These are phyloP conservation scores for Bedellia somnulentella DNA, from an alignment of 2,888 invertebrate species.

Conservation along the genomic window DNA sequence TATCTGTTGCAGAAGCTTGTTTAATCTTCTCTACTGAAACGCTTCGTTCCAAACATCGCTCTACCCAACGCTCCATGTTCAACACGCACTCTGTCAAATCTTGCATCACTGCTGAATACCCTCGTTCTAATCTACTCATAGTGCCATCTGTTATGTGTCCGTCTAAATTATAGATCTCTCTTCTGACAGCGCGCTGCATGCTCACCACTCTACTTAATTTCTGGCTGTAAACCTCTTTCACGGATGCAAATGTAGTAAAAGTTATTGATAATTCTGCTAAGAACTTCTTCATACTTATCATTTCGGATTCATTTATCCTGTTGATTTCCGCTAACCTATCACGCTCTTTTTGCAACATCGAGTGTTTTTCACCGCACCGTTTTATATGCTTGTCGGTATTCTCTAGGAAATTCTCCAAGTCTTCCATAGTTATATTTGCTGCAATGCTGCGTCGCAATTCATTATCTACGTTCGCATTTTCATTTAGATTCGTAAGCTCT, in stretches of 20 bases:
- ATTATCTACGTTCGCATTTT: constrained; percentile 25
- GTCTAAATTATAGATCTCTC: constrained; percentile 36
- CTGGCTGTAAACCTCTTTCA: constrained; percentile 38
- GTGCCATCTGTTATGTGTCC: constrained; percentile 23
- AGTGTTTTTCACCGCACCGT: constrained; percentile 38
- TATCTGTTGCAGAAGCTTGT: constrained; percentile 32
- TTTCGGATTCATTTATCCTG: constrained; percentile 41
- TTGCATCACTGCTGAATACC: constrained; percentile 39
- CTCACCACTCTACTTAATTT: constrained; percentile 36
- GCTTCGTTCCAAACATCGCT: constrained; percentile 27
- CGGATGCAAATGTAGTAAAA: constrained; percentile 35
- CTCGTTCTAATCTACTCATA: constrained; percentile 36
- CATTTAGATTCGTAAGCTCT: constrained; percentile 43
- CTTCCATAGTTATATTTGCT: constrained; percentile 44
- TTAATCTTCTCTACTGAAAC: constrained; percentile 39
- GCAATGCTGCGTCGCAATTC: constrained; percentile 32
- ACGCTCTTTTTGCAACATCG: constrained; percentile 34
- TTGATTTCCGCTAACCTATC: constrained; percentile 39
- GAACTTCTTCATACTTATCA: constrained; percentile 39
- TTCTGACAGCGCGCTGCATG: constrained; percentile 36
- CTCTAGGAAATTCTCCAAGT: constrained; percentile 46
- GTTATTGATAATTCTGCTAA: constrained; percentile 37
- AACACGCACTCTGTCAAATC: constrained; percentile 37
- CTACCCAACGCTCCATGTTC: constrained; percentile 44
- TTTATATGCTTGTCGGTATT: constrained; percentile 42